A percentile compares a stretch with the other conserved stretches of the same genome.
Conservation (phyloP, 2,113 vertebrate species). For the Loxodonta africana region DNA sequence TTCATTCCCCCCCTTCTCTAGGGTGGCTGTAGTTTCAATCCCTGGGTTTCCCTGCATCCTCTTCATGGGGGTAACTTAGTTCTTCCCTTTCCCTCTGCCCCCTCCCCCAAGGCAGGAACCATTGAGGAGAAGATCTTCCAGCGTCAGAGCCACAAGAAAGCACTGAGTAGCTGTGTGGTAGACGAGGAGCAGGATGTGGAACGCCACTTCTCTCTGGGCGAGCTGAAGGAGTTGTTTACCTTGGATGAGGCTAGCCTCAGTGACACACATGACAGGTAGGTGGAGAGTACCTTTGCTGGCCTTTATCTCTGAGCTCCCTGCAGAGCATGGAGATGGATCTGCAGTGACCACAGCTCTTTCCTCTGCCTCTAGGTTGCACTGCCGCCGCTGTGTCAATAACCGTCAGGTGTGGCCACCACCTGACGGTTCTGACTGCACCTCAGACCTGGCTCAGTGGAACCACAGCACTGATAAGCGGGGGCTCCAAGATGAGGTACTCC, state of each 20-base stretch:
- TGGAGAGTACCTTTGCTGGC: not conserved
- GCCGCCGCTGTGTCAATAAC: conserved; percentile 94
- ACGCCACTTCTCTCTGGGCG: conserved; percentile 97
- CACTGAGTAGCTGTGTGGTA: conserved; percentile 98
- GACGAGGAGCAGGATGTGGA: conserved; percentile 98
- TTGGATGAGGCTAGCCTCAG: conserved; percentile 93
- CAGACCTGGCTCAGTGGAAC: conserved; percentile 97
- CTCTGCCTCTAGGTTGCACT: conserved; percentile 91
- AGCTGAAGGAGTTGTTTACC: conserved; percentile 95
- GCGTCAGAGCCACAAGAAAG: conserved; percentile 98
- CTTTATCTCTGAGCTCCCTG: conserved; percentile 15
- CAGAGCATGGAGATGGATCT: not conserved
- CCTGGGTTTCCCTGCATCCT: not conserved
- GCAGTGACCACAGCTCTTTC: conserved; percentile 50
- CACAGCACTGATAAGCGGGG: conserved; percentile 94
- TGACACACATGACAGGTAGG: conserved; percentile 97
- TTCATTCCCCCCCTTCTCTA: not conserved
- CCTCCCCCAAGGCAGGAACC: conserved; percentile 92
- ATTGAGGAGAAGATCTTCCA: conserved; percentile 99
- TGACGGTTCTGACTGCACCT: conserved; percentile 93
- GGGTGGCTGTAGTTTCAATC: not conserved
- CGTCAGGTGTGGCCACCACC: conserved; percentile 92
- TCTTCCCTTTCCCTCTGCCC: too few species aligned
- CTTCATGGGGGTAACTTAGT: not conserved
- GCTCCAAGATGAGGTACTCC: conserved; percentile 93